phyloP scores from a whole-genome alignment of 2,113 vertebrate genomes.

The Dascyllus trimaculatus region DNA sequence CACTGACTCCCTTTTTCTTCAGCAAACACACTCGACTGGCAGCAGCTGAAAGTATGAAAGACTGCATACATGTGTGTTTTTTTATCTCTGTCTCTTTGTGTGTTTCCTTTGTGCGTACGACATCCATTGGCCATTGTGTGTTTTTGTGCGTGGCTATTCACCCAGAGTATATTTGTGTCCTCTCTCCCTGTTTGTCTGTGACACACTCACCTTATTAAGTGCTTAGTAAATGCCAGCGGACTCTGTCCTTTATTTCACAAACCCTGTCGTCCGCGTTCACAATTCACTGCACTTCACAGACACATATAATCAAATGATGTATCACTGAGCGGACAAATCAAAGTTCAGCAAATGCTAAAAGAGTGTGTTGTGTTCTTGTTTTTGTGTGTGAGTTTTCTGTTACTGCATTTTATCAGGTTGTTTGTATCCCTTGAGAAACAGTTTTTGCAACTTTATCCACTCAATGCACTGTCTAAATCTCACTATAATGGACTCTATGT shows the following conservation, averaged over 20 bases:
- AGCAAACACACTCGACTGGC: constrained; percentile 38
- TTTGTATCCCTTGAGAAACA: neutral
- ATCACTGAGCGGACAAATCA: neutral
- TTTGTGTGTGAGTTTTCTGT: neutral
- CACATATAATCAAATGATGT: constrained; percentile 18
- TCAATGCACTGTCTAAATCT: no score
- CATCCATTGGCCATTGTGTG: neutral
- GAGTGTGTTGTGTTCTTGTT: neutral
- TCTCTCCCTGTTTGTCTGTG: constrained; percentile 48
- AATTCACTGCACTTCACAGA: neutral
- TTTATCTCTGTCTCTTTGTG: neutral
- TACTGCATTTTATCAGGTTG: neutral
- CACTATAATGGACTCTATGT: no score
- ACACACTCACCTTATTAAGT: constrained; percentile 66
- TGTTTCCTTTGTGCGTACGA: neutral
- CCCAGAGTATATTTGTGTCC: constrained; percentile 33
- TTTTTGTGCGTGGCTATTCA: constrained; percentile 15
- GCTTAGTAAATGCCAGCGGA: constrained; percentile 68
- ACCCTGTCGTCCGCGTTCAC: constrained; percentile 34
- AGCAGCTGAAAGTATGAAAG: constrained; percentile 4
- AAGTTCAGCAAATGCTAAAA: constrained; percentile 5
- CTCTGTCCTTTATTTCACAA: constrained; percentile 32
- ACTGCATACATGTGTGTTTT: neutral
- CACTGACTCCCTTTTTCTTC: constrained; percentile 40
- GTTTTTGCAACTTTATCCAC: neutral